phyloP scores from a whole-genome alignment of 1,140 invertebrate species.

The Papilio dardanus region DNA sequence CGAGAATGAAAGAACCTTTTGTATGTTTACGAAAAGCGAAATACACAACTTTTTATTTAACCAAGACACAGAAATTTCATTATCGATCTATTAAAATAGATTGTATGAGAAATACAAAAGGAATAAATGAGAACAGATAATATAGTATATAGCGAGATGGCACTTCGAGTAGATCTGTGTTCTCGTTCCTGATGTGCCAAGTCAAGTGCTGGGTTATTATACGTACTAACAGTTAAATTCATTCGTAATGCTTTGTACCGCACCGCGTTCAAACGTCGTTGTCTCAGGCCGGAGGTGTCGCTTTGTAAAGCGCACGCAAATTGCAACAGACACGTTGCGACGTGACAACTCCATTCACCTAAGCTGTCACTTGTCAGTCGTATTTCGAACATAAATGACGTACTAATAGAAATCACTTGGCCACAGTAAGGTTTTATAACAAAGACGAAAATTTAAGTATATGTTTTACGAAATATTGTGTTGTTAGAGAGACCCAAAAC shows the following conservation, averaged over 20 bases:
- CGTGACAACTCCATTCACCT: neutral
- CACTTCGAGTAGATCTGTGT: neutral
- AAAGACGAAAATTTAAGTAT: too few species aligned
- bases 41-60: neutral
- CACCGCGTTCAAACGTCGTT: neutral
- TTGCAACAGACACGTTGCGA: neutral
- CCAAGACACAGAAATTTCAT: neutral
- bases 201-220: neutral
- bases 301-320: constrained; percentile 1
- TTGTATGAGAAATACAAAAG: neutral
- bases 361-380: constrained; percentile 5
- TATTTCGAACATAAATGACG: neutral
- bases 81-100: neutral
- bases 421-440: too few species aligned
- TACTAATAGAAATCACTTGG: neutral
- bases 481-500: too few species aligned
- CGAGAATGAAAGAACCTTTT: neutral
- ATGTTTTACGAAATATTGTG: neutral
- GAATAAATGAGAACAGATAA: neutral
- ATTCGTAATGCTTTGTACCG: neutral
- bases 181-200: neutral
- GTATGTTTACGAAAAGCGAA: neutral
- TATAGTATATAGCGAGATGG: neutral
- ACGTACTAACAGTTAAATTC: neutral
- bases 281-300: neutral